Base-by-base conservation (phyloP, 2,113 vertebrate genomes). In the Onychostoma macrolepis region DNA sequence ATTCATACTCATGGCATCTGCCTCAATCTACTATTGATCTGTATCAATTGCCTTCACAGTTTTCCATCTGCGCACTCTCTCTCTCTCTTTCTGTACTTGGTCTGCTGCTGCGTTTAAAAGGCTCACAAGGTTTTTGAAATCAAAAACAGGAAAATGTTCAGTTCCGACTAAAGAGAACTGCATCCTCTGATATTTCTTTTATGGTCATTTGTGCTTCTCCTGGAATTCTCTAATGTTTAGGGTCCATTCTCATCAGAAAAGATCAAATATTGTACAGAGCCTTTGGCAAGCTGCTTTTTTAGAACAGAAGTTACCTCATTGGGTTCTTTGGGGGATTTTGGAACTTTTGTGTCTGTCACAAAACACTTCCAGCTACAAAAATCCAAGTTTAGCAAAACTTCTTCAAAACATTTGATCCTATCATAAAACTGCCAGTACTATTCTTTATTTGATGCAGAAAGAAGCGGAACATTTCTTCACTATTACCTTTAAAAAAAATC, bases 41-140 rank as follows among this genome's bases (percentile, higher is more conserved):
- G 19, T 58, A 38, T 78, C 53, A 33, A 53, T 56, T 76, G 50
- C 71, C 69, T 77, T 87, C 24, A 58, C 30, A 28, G 56, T 77
- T 81, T 41, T 78, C 28, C 8, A 33, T 30, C 24, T 63, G 72
- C 4, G 1, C 72, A 17, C 48, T 5, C 38, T 53, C 19, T 45
- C 72, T 50, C 56, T 82, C 36, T 88, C 61, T 36, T n/a, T 33
- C 4, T 12, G 9, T 48, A 88, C 33, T 38, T 38, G 30, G 19
- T 71, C 28, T 83, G 43, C 79, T 10, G 41, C 33, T 28, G 38
- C 26, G 26, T 82, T 82, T 82, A 67, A 83, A 72, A 71, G 21
- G 26, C 43, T 83, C 41, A 69, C 41, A 72, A 72, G 19, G 48
- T 38, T 71, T 72, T 30, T 58, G 10, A 53, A 83, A 50, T 71